Base-by-base conservation (phyloP, 2,888 invertebrate genomes). In the Liposcelis brunnea region DNA sequence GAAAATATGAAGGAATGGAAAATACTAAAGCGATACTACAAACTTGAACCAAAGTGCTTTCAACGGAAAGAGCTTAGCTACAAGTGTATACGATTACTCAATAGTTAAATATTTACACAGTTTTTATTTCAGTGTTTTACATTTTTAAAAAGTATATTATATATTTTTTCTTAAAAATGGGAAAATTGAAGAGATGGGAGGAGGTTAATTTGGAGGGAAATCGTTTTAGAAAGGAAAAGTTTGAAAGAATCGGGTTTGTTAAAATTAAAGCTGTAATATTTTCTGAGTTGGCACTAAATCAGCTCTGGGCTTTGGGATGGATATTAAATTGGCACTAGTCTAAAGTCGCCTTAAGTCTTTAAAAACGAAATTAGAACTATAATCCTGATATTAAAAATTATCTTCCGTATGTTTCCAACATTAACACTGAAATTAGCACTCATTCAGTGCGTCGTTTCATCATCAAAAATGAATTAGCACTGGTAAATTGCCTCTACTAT, bases 81-180 rank as follows among this genome's bases (percentile, higher is more conserved):
- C 15, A 14, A 40, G 16, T 16, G 40, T 40, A 40, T 40, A 40
- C 40, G 40, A 40, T 40, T 40, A 40, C 18, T 19, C 15, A 40
- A 40, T 19, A 40, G 40, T 18, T 40, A 40, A 19, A 52, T 48
- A 55, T 55, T 55, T 51, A 54, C 53, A 56, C 55, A 56, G 55
- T 52, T 56, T 54, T 53, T 50, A 51, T 53, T 55, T 47, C 14
- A 15, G 12, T 40, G 40, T 40, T 40, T 40, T 40, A 15, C 35
- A 35, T 35, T 35, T 35, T 34, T 33, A 31, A 47, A 34, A 45
- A 31, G 38, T 46, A 44, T 36, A 42, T 21, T 53, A 50, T 54
- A 53, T 53, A 48, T 50, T 51, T 46, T 42, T 40, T 42, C 49
- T 45, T 54, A 53, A 49, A 48, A 52, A 52, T 52, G 51, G 51